Base-by-base conservation (phyloP, 2,888 invertebrate species). In the Apodemia mormo region DNA sequence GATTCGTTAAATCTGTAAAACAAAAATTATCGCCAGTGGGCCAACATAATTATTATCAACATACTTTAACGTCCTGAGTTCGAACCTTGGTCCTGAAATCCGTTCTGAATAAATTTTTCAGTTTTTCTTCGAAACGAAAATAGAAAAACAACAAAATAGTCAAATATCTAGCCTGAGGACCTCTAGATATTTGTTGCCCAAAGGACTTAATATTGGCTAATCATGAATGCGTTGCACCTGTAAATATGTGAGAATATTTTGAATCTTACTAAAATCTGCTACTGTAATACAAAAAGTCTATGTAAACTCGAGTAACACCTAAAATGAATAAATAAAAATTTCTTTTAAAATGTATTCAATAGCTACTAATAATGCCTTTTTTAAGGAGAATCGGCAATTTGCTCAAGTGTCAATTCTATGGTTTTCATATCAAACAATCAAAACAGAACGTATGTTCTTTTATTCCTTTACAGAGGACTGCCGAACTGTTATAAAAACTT, bases 341-440 rank as follows among this genome's bases (percentile, higher is more conserved):
- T 52, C 52, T 52, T 52, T 52, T 52, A n/a, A 52, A 40, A 67
- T 64, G 49, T 61, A 45, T 68, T 68, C 58, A 61, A 61, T 68
- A 22, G 61, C 49, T 68, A 52, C n/a, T 52, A 52, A 52, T 52
- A 52, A n/a, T 52, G n/a, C 52, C n/a, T 52, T 52, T 52, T 52
- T 52, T n/a, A n/a, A n/a, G 52, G 4, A 52, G 52, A 85, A 81
- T 85, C 83, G 82, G 76, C 83, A 82, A 80, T 82, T 83, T 78
- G 77, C 75, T 84, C 81, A 88, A 89, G 85, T 86, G 84, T 80
- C 81, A 80, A 81, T 80, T 83, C 82, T 84, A 81, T 82, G 82
- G 85, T 84, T 83, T 86, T 82, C 79, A 76, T 87, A 88, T 89
- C 87, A 84, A 84, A 89, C 83, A 85, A 89, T 90, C 89, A 91